Evolutionary conservation across 2,888 invertebrate species (phyloP).

Genomic region (Candidula unifasciata): DNA sequence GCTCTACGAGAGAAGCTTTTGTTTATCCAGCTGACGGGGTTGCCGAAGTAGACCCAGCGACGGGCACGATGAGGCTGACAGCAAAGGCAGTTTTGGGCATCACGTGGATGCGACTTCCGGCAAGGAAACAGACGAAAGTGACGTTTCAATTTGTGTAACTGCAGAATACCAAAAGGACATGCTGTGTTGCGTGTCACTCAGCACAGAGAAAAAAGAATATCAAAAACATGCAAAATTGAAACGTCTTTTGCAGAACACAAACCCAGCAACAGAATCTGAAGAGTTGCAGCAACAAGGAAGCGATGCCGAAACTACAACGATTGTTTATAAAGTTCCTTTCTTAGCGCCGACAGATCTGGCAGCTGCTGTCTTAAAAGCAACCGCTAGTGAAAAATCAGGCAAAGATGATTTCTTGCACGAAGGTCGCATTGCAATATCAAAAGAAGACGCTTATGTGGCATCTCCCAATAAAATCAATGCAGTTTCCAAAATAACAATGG

Average conservation of each 20-base stretch:
- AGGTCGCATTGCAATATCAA: neutral
- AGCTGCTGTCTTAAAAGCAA: neutral
- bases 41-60: neutral
- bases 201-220: neutral
- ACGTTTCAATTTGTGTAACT: neutral
- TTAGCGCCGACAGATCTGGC: neutral
- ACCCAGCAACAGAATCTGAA: neutral
- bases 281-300: neutral
- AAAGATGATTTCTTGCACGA: neutral
- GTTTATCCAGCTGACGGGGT: neutral
- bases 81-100: neutral
- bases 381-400: neutral
- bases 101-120: neutral
- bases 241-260: constrained; percentile 20
- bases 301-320: neutral
- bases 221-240: constrained; percentile 34
- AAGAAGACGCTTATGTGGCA: no score
- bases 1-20: neutral
- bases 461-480: neutral
- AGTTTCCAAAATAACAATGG: neutral
- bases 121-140: neutral
- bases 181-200: neutral
- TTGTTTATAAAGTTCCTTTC: constrained; percentile 14
- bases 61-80: neutral
- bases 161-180: constrained; percentile 19